Evolutionary conservation across 1,140 invertebrate genomes (phyloP).

Genomic region (Magallana angulata): DNA sequence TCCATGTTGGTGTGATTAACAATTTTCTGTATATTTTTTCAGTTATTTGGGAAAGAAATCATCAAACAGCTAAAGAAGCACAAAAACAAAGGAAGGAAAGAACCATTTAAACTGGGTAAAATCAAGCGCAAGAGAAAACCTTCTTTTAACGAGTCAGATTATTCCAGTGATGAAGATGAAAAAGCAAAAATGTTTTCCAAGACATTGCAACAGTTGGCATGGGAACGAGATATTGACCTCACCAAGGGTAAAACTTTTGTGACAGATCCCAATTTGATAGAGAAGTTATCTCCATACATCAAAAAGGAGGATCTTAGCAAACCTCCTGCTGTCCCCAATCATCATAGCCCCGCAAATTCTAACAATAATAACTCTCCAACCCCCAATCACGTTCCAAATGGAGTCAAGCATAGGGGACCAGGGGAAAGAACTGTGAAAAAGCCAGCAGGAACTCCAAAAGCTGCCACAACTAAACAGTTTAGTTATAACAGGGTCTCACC

Average conservation of each 20-base stretch:
- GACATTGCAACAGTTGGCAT: constrained; percentile 74
- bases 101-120: constrained; percentile 58
- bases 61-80: constrained; percentile 66
- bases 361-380: constrained; percentile 24
- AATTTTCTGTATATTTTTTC: constrained; percentile 48
- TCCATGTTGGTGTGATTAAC: too few relatives aligned
- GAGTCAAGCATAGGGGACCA: constrained; percentile 53
- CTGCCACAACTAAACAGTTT: constrained; percentile 39
- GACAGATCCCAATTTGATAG: constrained; percentile 59
- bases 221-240: constrained; percentile 77
- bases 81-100: constrained; percentile 59
- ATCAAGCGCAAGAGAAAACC: constrained; percentile 43
- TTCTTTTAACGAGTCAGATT: constrained; percentile 42
- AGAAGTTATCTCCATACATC: constrained; percentile 48
- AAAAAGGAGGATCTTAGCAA: constrained; percentile 16
- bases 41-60: constrained; percentile 72
- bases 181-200: constrained; percentile 60
- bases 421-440: constrained; percentile 63
- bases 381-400: constrained; percentile 56
- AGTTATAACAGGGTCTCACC: constrained; percentile 51
- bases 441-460: constrained; percentile 64
- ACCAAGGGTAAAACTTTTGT: constrained; percentile 68
- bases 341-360: constrained; percentile 23
- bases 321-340: constrained; percentile 31
- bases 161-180: constrained; percentile 54